A percentile compares a stretch with the other conserved stretches of the same genome.
These are phyloP conservation scores for Apogon hyalosoma DNA, from an alignment of 2,797 vertebrate species.

Conservation along the genomic window DNA sequence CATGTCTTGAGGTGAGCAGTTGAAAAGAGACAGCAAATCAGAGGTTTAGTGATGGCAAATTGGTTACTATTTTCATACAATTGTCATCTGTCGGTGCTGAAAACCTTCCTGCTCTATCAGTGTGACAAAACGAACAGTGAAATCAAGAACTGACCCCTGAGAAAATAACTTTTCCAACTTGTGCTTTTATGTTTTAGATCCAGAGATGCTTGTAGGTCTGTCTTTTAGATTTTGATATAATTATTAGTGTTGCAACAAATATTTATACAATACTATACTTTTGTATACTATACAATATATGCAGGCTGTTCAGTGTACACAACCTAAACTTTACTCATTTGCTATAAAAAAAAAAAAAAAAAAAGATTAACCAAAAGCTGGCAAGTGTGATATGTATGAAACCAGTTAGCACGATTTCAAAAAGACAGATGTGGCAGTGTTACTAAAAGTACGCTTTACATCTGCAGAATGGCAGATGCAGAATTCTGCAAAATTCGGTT, in stretches of 20 bases:
- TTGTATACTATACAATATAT: neutral
- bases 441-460: neutral
- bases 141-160: neutral
- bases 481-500: too few relatives aligned
- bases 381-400: conserved; percentile 34
- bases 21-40: neutral
- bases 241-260: too few relatives aligned
- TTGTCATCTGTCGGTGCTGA: conserved; percentile 6
- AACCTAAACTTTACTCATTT: neutral
- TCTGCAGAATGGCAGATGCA: conserved; percentile 5
- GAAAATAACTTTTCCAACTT: neutral
- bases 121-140: neutral
- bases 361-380: conserved; percentile 19
- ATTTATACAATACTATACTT: too few relatives aligned
- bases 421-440: conserved; percentile 28
- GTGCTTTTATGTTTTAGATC: neutral
- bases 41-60: neutral
- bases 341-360: too few relatives aligned
- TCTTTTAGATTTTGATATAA: conserved; percentile 14
- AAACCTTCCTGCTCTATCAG: neutral
- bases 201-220: neutral
- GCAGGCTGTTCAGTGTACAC: conserved; percentile 16
- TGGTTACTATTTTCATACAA: neutral
- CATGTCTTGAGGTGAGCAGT: neutral
- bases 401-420: conserved; percentile 59